Evolutionary conservation across 2,113 vertebrate species (phyloP).

Genomic region (Struthidea cinerea): DNA sequence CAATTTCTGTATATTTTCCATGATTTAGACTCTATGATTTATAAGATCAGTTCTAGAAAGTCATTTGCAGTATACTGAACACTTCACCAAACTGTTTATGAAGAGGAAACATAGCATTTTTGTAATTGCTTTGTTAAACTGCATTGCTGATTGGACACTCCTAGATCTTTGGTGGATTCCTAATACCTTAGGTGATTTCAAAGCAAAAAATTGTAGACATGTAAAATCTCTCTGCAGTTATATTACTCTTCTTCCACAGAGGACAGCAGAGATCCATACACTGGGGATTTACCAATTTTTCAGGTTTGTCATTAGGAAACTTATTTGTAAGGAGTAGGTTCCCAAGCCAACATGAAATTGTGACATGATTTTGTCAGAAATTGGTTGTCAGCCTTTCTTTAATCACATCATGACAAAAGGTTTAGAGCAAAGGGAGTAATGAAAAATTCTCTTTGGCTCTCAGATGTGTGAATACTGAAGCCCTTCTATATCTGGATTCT

Average conservation of each 20-base stretch:
- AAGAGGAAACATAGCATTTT: neutral
- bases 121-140: neutral
- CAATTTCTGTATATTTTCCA: neutral
- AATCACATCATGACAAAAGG: neutral
- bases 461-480: neutral
- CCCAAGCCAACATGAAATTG: neutral
- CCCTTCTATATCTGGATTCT: neutral
- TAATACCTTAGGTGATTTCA: neutral
- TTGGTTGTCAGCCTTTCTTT: neutral
- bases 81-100: neutral
- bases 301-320: neutral
- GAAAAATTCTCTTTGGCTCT: neutral
- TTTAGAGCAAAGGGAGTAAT: neutral
- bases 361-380: neutral
- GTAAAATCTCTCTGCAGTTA: neutral
- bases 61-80: neutral
- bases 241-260: neutral
- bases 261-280: neutral
- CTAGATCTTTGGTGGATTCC: neutral
- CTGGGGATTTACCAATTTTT: neutral
- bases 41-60: neutral
- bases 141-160: neutral
- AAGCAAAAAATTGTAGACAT: accelerated
- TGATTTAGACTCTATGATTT: too few relatives aligned
- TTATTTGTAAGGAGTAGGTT: neutral